Conservation (phyloP, 2,888 invertebrate genomes). For the Hanleya hanleyi region DNA sequence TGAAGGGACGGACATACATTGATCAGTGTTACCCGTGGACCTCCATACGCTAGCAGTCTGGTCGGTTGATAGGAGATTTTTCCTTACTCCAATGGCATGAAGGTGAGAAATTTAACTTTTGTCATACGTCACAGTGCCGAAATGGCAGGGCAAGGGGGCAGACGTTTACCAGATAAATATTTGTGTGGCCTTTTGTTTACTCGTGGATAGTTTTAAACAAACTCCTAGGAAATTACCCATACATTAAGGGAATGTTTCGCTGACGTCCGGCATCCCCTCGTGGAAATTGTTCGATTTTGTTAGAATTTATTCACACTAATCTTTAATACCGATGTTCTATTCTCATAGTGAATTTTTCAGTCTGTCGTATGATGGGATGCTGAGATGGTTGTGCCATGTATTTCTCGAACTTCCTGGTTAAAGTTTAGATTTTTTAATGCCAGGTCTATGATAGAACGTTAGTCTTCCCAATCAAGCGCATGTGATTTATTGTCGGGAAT, state of each 20-base stretch:
- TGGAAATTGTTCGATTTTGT: background rate
- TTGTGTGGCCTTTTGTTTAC: background rate
- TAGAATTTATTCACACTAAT: background rate
- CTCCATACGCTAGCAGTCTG: background rate
- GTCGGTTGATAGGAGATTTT: background rate
- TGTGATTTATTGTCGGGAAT: too few relatives aligned
- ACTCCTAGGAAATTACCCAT: background rate
- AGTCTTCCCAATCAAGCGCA: background rate
- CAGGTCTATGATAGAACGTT: too few relatives aligned
- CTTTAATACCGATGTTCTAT: background rate
- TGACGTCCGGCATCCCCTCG: background rate
- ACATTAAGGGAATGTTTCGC: background rate
- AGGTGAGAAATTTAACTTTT: slow-evolving; percentile 8
- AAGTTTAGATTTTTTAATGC: too few relatives aligned
- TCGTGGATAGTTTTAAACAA: background rate
- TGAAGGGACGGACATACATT: background rate
- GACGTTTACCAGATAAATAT: background rate
- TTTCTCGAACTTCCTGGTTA: too few relatives aligned
- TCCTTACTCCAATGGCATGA: background rate
- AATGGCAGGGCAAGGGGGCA: background rate
- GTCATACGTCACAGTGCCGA: background rate
- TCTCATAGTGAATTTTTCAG: too few relatives aligned
- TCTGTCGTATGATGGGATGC: too few relatives aligned
- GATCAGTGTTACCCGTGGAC: background rate
- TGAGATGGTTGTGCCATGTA: too few relatives aligned